These are phyloP conservation scores for Stercorarius parasiticus DNA, from an alignment of 2,113 vertebrate genomes.

Conservation along the genomic window DNA sequence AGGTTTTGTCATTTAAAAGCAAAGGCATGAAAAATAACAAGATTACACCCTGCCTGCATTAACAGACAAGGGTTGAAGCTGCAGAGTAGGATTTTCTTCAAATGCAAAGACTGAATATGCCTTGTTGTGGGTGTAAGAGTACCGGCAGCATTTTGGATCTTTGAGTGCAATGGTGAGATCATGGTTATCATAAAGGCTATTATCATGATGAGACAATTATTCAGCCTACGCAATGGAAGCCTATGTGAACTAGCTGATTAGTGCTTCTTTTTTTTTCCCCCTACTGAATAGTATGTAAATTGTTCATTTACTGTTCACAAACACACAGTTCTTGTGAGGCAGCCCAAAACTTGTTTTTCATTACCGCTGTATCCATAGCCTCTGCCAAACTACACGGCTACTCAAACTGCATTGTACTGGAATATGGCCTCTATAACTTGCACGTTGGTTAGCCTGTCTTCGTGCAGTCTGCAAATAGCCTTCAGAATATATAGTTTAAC, in stretches of 20 bases:
- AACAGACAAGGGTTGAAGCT: background rate
- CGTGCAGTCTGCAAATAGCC: background rate
- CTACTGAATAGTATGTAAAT: background rate
- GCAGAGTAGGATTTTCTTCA: background rate
- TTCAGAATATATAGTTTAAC: background rate
- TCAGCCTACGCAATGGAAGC: background rate
- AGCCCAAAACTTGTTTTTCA: background rate
- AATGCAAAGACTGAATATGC: background rate
- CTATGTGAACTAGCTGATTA: background rate
- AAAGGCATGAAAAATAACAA: background rate
- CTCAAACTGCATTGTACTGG: background rate
- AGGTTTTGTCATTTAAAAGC: background rate
- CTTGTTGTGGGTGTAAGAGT: background rate
- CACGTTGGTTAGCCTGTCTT: fast-evolving
- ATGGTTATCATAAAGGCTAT: background rate
- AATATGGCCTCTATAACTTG: background rate
- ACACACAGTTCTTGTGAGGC: background rate
- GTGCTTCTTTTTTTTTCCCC: background rate
- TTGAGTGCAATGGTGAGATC: background rate
- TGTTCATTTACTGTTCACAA: background rate
- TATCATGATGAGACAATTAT: background rate
- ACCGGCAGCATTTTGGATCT: background rate
- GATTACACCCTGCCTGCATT: background rate
- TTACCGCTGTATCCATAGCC: background rate
- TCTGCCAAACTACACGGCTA: background rate